phyloP scores from a whole-genome alignment of 2,113 vertebrate species.

The Meleagris gallopavo region DNA sequence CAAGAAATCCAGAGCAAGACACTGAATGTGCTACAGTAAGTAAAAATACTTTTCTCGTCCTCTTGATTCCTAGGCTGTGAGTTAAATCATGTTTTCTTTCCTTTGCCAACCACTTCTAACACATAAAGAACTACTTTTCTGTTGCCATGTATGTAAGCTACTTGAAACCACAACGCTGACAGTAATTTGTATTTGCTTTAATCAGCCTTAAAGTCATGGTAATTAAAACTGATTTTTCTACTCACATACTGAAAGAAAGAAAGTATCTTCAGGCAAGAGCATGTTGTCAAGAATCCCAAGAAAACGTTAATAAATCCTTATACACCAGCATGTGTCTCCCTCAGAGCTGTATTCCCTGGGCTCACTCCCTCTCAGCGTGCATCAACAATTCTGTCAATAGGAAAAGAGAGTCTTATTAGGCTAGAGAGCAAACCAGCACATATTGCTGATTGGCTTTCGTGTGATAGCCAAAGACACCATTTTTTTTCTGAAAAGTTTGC shows the following conservation, averaged over 20 bases:
- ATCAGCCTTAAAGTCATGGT: slow-evolving; percentile 3
- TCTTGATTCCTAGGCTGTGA: slow-evolving; percentile 10
- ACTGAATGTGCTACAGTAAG: background rate
- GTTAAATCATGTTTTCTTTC: slow-evolving; percentile 29
- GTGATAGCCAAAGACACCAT: background rate
- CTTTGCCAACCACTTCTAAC: slow-evolving; percentile 27
- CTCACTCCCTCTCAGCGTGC: background rate
- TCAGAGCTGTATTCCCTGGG: background rate
- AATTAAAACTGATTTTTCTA: slow-evolving; percentile 11
- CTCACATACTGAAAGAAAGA: background rate
- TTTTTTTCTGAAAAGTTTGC: background rate
- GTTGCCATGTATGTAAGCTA: slow-evolving; percentile 16
- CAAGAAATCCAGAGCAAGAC: background rate
- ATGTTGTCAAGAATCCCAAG: background rate
- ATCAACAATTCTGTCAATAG: background rate
- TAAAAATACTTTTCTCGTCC: background rate
- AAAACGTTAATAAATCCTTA: background rate
- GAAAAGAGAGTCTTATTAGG: background rate
- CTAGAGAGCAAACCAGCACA: background rate
- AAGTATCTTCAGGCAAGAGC: background rate
- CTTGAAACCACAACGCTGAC: background rate
- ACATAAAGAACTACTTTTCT: slow-evolving; percentile 10
- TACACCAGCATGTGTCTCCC: background rate
- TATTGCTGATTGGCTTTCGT: fast-evolving
- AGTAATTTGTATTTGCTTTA: slow-evolving; percentile 18